Evolutionary conservation across 2,888 invertebrate species (phyloP).

Genomic region (Cerastis leucographa): DNA sequence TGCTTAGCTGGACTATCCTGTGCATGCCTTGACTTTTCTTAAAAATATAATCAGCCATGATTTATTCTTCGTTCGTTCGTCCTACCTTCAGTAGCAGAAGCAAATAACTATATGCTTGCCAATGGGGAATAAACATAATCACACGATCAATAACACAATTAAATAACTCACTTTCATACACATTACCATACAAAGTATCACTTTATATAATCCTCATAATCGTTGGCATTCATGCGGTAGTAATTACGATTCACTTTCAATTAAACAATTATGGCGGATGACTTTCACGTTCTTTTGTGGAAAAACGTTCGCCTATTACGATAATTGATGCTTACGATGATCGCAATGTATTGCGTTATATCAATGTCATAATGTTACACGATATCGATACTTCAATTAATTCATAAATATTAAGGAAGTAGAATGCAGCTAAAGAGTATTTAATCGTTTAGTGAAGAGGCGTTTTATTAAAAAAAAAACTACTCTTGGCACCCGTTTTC

Average conservation of each 20-base stretch:
- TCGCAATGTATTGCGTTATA: constrained; percentile 4
- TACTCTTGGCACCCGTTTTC: too few relatives aligned
- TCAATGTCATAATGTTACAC: neutral
- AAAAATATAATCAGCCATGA: too few relatives aligned
- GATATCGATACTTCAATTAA: neutral
- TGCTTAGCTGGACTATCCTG: too few relatives aligned
- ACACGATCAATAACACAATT: constrained; percentile 25
- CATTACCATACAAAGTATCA: constrained; percentile 36
- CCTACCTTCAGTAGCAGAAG: neutral
- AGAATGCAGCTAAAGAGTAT: neutral
- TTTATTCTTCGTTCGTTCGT: neutral
- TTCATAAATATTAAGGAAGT: neutral
- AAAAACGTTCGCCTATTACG: constrained; percentile 15
- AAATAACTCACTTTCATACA: constrained; percentile 40
- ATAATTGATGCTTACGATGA: constrained; percentile 31
- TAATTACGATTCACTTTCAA: constrained; percentile 61
- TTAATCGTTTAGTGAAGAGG: too few relatives aligned
- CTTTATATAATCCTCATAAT: constrained; percentile 51
- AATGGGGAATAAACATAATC: neutral
- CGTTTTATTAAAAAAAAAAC: too few relatives aligned
- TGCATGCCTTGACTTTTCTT: too few relatives aligned
- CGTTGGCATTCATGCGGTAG: constrained; percentile 49
- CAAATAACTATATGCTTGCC: neutral
- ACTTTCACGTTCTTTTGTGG: constrained; percentile 46
- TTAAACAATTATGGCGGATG: constrained; percentile 46